These are phyloP conservation scores for Troides helena DNA, from an alignment of 2,888 invertebrate species.

Conservation along the genomic window DNA sequence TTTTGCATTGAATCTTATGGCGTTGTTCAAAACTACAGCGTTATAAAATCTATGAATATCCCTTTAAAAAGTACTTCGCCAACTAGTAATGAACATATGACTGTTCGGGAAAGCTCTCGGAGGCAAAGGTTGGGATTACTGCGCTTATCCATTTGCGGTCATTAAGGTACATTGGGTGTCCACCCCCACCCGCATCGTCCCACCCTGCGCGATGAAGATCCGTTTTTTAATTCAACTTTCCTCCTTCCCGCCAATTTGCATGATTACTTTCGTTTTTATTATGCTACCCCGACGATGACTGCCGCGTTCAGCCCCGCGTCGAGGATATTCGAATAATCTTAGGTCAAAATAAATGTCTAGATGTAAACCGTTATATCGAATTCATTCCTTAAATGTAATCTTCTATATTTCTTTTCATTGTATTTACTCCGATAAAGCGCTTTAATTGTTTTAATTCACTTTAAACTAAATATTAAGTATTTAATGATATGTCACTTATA, in stretches of 20 bases:
- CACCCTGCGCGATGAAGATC: constrained; percentile 47
- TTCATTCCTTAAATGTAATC: constrained; percentile 3
- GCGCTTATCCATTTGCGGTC: constrained; percentile 75
- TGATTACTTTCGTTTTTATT: constrained; percentile 81
- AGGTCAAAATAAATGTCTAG: constrained; percentile 25
- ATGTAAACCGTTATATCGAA: constrained; percentile 1
- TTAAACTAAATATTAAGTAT: too few relatives aligned
- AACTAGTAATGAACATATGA: constrained; percentile 24
- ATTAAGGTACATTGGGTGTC: constrained; percentile 76
- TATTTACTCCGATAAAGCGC: too few relatives aligned
- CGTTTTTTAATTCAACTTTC: constrained; percentile 80
- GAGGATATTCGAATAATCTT: constrained; percentile 29
- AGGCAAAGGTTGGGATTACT: constrained; percentile 71
- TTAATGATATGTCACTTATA: too few relatives aligned
- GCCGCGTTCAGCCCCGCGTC: constrained; percentile 36
- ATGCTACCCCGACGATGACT: constrained; percentile 52
- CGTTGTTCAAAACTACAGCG: too few relatives aligned
- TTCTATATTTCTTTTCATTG: background rate
- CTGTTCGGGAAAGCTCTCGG: constrained; percentile 28
- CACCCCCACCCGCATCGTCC: constrained; percentile 37
- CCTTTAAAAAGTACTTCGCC: background rate
- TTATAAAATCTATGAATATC: background rate
- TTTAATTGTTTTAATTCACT: too few relatives aligned
- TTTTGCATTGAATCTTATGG: too few relatives aligned
- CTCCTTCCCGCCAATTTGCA: constrained; percentile 76